Base-by-base conservation (phyloP, 2,113 vertebrate genomes). In the Hemichromis elongatus region DNA sequence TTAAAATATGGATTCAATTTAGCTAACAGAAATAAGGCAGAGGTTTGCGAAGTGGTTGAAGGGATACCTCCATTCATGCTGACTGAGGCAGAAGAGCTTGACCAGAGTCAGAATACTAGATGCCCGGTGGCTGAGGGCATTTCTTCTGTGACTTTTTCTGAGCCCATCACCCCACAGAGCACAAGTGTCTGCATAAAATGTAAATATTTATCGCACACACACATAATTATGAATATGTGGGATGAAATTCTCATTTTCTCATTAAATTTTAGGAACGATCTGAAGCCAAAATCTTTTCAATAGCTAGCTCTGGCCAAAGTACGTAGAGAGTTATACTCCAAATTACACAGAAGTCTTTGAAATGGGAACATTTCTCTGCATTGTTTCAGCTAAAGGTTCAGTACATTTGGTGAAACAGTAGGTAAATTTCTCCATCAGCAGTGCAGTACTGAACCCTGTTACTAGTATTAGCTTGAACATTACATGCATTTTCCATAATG, bases 341-440 rank as follows among this genome's bases (percentile, higher is more conserved):
- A 28, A 28, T 28, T 57, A 1, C 24, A 35, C 35, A 35, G 35
- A 56, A 0, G 26, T 57, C 7, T 56, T 56, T 56, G 0, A 56
- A 56, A 56, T 0, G 13, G 55, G 13, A 57, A 9, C 1, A 0
- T 57, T 57, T 57, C 55, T 57, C 55, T 57, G 26, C 55, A 57
- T 16, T 57, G 13, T 28, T 13, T 57, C 55, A 57, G 16, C 26
- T 30, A 57, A 57, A 55, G 1, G 24, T 7, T 55, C 52, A n/a
- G 52, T 54, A 11, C 53, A 21, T 55, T 55, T 55, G 54, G 54
- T 55, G 6, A 1, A 55, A 55, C 54, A 55, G 21, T 26, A 55
- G 54, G 3, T 55, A 55, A 13, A 3, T 0, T 55, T 55, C 12
- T 55, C 24, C 53, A 55, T 55, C 21, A 55, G 53, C 54, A 56